phyloP scores from a whole-genome alignment of 2,113 vertebrate genomes.

The Hypanus sabinus region DNA sequence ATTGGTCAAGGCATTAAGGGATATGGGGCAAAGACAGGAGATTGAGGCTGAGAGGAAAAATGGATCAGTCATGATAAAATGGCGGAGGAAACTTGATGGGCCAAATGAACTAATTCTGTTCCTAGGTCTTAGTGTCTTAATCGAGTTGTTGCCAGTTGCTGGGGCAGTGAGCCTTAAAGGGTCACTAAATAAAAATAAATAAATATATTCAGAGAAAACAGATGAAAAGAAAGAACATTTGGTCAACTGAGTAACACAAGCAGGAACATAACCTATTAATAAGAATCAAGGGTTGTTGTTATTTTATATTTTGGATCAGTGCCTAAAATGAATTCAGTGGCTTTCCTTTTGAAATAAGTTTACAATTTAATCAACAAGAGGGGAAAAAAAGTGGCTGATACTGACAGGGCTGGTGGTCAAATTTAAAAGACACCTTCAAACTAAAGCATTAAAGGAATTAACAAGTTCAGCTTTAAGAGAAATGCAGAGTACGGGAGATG shows the following conservation, averaged over 20 bases:
- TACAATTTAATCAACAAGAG: background rate
- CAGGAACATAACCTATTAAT: background rate
- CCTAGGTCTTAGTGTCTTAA: too few species aligned
- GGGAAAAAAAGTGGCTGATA: background rate
- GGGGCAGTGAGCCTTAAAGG: background rate
- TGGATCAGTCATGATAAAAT: too few species aligned
- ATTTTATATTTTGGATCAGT: background rate
- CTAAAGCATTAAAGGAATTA: background rate
- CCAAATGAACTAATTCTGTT: too few species aligned
- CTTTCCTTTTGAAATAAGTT: background rate
- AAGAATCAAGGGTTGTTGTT: background rate
- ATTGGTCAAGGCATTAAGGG: too few species aligned
- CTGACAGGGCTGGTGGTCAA: background rate
- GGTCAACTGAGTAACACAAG: background rate
- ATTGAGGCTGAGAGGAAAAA: too few species aligned
- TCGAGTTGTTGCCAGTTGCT: too few species aligned
- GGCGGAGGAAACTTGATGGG: too few species aligned
- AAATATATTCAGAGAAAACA: background rate
- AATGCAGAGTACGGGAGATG: background rate
- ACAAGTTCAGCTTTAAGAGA: background rate
- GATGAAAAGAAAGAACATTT: background rate
- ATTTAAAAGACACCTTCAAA: background rate
- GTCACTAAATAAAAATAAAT: background rate
- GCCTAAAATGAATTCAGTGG: background rate
- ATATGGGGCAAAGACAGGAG: too few species aligned